Conservation (phyloP, 2,797 vertebrate genomes). For the Ambastaia sidthimunki region DNA sequence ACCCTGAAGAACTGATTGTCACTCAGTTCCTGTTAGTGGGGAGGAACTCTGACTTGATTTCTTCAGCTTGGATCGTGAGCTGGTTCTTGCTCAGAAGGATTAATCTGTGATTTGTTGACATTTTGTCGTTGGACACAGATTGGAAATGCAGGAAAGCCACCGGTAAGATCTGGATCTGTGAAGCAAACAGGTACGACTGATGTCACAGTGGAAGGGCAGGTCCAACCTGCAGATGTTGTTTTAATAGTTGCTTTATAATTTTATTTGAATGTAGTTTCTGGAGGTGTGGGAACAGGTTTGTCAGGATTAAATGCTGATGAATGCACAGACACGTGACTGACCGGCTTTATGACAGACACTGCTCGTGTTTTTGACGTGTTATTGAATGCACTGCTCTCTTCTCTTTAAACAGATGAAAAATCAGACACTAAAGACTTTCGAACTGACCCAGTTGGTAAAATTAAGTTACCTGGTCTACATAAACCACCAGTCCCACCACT, state of each 20-base stretch:
- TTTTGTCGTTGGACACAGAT: slow-evolving; percentile 60
- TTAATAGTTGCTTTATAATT: neutral
- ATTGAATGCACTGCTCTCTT: neutral
- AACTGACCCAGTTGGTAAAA: slow-evolving; percentile 76
- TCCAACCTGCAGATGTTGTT: slow-evolving; percentile 56
- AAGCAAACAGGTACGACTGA: slow-evolving; percentile 72
- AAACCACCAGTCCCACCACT: slow-evolving; percentile 76
- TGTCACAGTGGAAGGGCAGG: slow-evolving; percentile 23
- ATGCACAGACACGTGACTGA: neutral
- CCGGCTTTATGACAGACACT: neutral
- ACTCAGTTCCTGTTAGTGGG: slow-evolving; percentile 66
- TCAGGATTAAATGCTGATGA: neutral
- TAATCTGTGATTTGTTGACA: slow-evolving; percentile 47
- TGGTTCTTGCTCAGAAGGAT: slow-evolving; percentile 12
- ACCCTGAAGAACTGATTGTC: slow-evolving; percentile 46
- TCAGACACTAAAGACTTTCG: slow-evolving; percentile 75
- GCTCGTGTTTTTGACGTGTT: neutral
- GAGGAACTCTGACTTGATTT: slow-evolving; percentile 59
- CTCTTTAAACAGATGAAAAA: slow-evolving; percentile 66
- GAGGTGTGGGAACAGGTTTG: slow-evolving; percentile 5
- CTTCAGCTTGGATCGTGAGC: slow-evolving; percentile 42
- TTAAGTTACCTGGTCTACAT: slow-evolving; percentile 74
- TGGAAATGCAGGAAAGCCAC: slow-evolving; percentile 64
- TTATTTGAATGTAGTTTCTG: neutral
- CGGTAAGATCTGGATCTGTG: slow-evolving; percentile 60